Conservation (phyloP, 2,113 vertebrate species). For the Vulpes vulpes region DNA sequence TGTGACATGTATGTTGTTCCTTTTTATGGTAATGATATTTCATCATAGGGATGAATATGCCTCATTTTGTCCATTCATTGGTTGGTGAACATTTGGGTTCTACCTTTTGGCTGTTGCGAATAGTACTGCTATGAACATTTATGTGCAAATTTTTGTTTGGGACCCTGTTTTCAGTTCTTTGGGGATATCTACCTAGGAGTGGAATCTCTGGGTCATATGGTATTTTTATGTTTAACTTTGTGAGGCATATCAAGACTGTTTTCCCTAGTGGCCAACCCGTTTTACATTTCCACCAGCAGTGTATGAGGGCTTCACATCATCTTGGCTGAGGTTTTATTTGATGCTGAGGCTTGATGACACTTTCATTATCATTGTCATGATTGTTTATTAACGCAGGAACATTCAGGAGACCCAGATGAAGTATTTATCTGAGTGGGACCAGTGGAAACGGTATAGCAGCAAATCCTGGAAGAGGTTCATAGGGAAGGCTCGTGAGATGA, state of each 20-base stretch:
- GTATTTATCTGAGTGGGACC: constrained; percentile 86
- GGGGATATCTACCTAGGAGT: not conserved
- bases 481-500: constrained; percentile 84
- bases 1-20: not conserved
- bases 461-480: constrained; percentile 88
- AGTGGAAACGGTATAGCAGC: constrained; percentile 87
- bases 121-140: not conserved
- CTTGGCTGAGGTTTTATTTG: not conserved
- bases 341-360: not conserved
- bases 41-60: too few relatives aligned
- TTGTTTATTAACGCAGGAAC: constrained; percentile 77
- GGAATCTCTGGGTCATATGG: not conserved
- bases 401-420: constrained; percentile 78
- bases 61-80: not conserved
- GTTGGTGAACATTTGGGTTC: not conserved
- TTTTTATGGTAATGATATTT: not conserved
- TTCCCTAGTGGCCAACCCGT: fast-evolving
- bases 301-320: not conserved
- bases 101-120: not conserved
- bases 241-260: not conserved
- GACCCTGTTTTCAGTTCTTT: not conserved
- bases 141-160: not conserved
- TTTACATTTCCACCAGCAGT: not conserved
- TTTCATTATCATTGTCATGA: not conserved
- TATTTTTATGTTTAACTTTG: not conserved